A percentile compares a stretch with the other conserved stretches of the same genome.
Evolutionary conservation across 2,888 invertebrate genomes (phyloP).

Genomic region (Yponomeuta malinellus): DNA sequence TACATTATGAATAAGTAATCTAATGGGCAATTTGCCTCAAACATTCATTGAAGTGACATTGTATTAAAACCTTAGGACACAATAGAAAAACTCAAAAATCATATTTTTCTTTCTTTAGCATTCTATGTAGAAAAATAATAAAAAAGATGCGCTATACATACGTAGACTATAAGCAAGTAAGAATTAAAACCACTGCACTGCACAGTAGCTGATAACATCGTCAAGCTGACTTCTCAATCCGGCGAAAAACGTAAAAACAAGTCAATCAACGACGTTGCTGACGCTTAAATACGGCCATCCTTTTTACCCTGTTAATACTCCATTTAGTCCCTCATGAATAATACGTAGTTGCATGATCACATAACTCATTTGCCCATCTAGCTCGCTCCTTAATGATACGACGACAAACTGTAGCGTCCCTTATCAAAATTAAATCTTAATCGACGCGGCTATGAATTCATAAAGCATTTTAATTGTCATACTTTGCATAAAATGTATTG

Average conservation of each 20-base stretch:
- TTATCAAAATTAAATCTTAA: conserved; percentile 72
- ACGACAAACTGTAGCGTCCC: conserved; percentile 42
- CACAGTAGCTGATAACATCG: conserved; percentile 6
- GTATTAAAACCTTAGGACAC: too few relatives aligned
- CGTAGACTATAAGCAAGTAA: too few relatives aligned
- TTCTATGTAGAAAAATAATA: too few relatives aligned
- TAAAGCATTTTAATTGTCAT: conserved; percentile 68
- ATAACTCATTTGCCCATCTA: neutral
- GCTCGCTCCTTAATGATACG: conserved; percentile 47
- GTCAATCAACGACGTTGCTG: neutral
- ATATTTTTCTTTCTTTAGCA: too few relatives aligned
- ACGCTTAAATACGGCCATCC: neutral
- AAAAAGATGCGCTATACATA: too few relatives aligned
- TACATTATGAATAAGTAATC: too few relatives aligned
- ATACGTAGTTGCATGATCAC: neutral
- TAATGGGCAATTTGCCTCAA: too few relatives aligned
- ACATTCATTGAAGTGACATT: too few relatives aligned
- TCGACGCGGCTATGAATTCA: conserved; percentile 58
- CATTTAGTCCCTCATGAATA: neutral
- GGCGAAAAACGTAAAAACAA: neutral
- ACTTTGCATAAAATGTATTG: conserved; percentile 61
- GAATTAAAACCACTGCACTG: neutral
- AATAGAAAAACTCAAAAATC: too few relatives aligned
- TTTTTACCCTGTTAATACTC: neutral
- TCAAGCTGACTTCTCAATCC: conserved; percentile 35